Conservation (phyloP, 2,113 vertebrate genomes). For the Aptenodytes forsteri region DNA sequence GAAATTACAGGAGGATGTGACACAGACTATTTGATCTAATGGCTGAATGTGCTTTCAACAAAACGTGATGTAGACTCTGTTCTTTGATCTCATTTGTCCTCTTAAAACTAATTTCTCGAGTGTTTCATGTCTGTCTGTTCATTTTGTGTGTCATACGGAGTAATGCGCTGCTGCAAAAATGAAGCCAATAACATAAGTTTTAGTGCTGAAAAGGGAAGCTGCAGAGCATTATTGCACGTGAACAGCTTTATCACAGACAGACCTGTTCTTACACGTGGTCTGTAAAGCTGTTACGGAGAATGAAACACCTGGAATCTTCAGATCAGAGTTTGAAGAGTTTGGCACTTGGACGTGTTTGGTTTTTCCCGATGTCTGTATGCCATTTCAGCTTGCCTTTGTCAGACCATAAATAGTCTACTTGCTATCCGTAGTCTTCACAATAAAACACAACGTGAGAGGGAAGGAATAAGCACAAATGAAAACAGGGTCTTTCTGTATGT, state of each 20-base stretch:
- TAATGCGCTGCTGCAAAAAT: constrained; percentile 48
- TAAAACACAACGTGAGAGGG: background rate
- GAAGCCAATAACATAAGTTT: constrained; percentile 51
- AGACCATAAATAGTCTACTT: background rate
- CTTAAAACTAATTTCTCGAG: constrained; percentile 67
- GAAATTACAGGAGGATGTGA: constrained; percentile 55
- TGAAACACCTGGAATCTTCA: background rate
- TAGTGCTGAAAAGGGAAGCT: constrained; percentile 53
- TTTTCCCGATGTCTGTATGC: background rate
- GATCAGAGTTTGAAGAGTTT: background rate
- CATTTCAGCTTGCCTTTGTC: background rate
- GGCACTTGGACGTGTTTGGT: background rate
- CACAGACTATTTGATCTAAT: constrained; percentile 67
- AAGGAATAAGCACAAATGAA: background rate
- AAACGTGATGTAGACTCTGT: constrained; percentile 49
- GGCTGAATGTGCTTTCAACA: constrained; percentile 64
- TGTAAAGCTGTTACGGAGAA: background rate
- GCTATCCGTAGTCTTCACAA: background rate
- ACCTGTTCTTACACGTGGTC: constrained; percentile 20
- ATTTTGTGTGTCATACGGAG: constrained; percentile 35
- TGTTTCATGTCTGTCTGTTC: constrained; percentile 68
- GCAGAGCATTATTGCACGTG: constrained; percentile 13
- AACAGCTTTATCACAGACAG: constrained; percentile 42
- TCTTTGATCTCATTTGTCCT: constrained; percentile 71
- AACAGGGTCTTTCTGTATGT: background rate